These are phyloP conservation scores for Podarcis siculus DNA, from an alignment of 2,797 vertebrate species.

Conservation along the genomic window DNA sequence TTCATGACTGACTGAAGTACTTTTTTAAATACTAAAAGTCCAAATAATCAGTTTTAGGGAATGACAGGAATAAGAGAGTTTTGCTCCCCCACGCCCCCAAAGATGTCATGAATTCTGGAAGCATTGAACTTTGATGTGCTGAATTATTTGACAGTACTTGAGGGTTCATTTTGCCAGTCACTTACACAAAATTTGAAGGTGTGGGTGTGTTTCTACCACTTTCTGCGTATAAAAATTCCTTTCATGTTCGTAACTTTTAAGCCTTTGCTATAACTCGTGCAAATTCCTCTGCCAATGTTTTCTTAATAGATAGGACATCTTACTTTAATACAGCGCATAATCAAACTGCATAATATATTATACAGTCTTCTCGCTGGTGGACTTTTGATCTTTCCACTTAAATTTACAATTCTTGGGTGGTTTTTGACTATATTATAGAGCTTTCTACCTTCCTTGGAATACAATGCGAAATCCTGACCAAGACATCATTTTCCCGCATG, in stretches of 20 bases:
- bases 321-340: conserved; percentile 47
- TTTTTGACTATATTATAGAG: conserved; percentile 60
- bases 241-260: conserved; percentile 38
- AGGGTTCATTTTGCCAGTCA: neutral
- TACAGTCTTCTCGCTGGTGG: conserved; percentile 80
- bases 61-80: neutral
- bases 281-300: conserved; percentile 41
- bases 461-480: conserved; percentile 57
- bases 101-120: conserved; percentile 4
- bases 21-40: neutral
- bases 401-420: conserved; percentile 59
- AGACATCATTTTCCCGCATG: conserved; percentile 46
- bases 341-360: conserved; percentile 62
- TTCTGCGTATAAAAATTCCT: conserved; percentile 41
- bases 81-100: neutral
- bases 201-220: neutral
- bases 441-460: conserved; percentile 55
- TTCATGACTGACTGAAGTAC: neutral
- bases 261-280: conserved; percentile 48
- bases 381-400: conserved; percentile 62
- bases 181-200: neutral
- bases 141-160: neutral
- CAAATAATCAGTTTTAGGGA: neutral
- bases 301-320: conserved; percentile 49
- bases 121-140: neutral